phyloP scores from a whole-genome alignment of 2,797 vertebrate genomes.

The Chromis chromis region DNA sequence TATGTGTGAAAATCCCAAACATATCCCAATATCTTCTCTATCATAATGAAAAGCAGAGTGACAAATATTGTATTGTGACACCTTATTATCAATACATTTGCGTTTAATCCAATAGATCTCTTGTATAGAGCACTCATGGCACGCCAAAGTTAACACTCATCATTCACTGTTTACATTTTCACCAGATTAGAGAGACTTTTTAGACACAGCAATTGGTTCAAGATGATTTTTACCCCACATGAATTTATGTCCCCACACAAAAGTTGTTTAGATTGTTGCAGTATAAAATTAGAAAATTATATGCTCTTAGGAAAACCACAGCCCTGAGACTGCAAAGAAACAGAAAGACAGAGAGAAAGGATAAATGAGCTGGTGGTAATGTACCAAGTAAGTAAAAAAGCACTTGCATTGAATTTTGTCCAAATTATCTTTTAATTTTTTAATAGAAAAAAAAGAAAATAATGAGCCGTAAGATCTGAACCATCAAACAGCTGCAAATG shows the following conservation, averaged over 20 bases:
- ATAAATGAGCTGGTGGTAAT: not conserved
- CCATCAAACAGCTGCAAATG: not conserved
- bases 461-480: not conserved
- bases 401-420: not conserved
- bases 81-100: no score
- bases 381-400: not conserved
- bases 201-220: not conserved
- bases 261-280: not conserved
- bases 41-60: not conserved
- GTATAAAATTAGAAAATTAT: not conserved
- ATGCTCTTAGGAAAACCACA: not conserved
- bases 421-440: not conserved
- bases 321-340: not conserved
- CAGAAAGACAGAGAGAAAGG: not conserved
- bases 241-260: not conserved
- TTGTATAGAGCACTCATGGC: no score
- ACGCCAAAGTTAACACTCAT: not conserved
- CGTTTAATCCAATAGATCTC: no score
- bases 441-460: not conserved
- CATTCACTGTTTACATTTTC: not conserved
- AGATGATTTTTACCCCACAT: not conserved
- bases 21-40: not conserved
- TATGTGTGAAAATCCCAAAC: constrained; percentile 2
- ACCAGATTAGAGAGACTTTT: not conserved
- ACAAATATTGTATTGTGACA: not conserved